These are phyloP conservation scores for Mellilla xanthometata DNA, from an alignment of 2,888 invertebrate species.

Conservation along the genomic window DNA sequence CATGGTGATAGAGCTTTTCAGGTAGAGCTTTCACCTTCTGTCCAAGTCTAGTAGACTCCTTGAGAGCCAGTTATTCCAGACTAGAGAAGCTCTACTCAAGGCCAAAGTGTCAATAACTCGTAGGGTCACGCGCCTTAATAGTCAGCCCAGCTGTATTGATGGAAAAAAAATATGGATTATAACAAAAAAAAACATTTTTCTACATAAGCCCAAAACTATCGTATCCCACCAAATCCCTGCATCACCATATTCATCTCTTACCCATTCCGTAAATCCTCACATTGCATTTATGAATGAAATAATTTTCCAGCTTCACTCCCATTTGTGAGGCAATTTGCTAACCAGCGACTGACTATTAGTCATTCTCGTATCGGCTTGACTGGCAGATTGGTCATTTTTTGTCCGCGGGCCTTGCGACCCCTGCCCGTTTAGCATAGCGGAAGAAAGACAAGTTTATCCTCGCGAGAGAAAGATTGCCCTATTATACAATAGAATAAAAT, in stretches of 20 bases:
- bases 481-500: too few species aligned
- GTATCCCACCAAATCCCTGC: conserved; percentile 49
- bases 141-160: too few species aligned
- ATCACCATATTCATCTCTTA: conserved; percentile 65
- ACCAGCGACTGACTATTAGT: conserved; percentile 69
- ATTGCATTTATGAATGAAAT: conserved; percentile 77
- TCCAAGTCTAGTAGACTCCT: too few species aligned
- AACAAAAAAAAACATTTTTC: conserved; percentile 45
- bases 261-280: conserved; percentile 60
- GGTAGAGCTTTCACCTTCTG: too few species aligned
- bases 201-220: conserved; percentile 28
- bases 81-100: too few species aligned
- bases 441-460: too few species aligned
- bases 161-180: too few species aligned
- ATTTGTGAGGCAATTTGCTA: conserved; percentile 76
- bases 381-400: conserved; percentile 74
- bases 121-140: too few species aligned
- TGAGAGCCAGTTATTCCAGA: too few species aligned
- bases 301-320: conserved; percentile 76
- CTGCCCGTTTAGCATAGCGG: too few species aligned
- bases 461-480: too few species aligned
- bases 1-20: too few species aligned
- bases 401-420: conserved; percentile 52
- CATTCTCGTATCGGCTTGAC: conserved; percentile 70
- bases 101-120: conserved; percentile 6